Percentiles rank a stretch among this genome's conserved stretches.
Conservation (phyloP, 2,113 vertebrate genomes). For the Merops nubicus region DNA sequence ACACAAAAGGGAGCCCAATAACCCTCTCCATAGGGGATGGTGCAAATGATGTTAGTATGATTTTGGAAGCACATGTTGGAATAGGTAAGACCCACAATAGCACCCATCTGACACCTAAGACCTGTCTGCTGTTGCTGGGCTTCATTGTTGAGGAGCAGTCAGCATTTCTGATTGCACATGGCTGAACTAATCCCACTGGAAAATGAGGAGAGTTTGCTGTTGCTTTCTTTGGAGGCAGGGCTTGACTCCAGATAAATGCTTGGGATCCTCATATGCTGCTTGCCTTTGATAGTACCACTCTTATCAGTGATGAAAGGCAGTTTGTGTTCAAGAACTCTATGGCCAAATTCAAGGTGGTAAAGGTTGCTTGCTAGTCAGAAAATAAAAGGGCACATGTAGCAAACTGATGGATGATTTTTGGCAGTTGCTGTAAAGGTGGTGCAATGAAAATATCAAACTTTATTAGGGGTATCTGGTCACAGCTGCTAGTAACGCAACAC, state of each 20-base stretch:
- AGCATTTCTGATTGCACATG: accelerated
- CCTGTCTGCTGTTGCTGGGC: neutral
- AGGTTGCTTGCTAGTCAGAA: neutral
- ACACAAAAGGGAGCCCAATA: conserved; percentile 91
- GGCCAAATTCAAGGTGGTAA: neutral
- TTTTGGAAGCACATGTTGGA: conserved; percentile 97
- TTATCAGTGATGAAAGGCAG: neutral
- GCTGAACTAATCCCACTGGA: neutral
- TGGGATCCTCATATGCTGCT: neutral
- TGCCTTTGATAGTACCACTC: neutral
- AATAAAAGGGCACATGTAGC: neutral
- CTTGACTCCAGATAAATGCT: neutral
- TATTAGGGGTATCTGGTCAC: neutral
- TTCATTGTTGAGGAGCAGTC: accelerated
- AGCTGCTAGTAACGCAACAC: neutral
- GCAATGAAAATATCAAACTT: neutral
- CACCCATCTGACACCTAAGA: neutral
- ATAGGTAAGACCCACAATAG: conserved; percentile 83
- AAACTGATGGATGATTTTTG: neutral
- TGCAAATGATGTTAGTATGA: conserved; percentile 99
- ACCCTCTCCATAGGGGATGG: conserved; percentile 95
- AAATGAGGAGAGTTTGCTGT: neutral
- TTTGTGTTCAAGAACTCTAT: accelerated
- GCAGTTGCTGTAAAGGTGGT: neutral
- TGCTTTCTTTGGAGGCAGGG: neutral